Evolutionary conservation across 2,797 vertebrate genomes (phyloP), one percentile per base, ranked within the genome.

Genomic region (Xerus rutilus): DNA sequence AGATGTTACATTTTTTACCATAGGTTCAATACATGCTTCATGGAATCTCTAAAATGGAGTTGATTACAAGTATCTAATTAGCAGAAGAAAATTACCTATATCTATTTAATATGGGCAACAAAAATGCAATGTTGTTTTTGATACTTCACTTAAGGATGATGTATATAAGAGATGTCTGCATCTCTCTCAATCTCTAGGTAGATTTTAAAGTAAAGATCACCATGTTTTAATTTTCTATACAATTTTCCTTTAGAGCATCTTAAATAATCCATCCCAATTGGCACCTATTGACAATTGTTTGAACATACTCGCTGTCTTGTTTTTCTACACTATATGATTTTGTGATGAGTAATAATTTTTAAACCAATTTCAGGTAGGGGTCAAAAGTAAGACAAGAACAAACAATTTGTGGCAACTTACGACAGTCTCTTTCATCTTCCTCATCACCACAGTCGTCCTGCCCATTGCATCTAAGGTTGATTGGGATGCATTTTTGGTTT

Each of bases 361-460:
- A 35, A 54, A 23, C 0, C 10, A 47, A 59, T 52, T 83, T 83
- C 32, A 82, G 7, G 9, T 83, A 39, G 62, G 39, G 79, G 9
- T 79, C 21, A 91, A 17, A 73, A 70, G 7, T 30, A 43, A 74
- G 14, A 57, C 2, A 43, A 49, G 8, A 25, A 3, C 45, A 39
- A 76, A 9, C 30, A 39, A 49, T 57, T 12, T 39, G 23, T 70
- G n/a, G 2, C 39, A 88, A 98, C 99, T 99, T 99, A 99, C 99
- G 99, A 93, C 99, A 99, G 96, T 99, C 99, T 21, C 98, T 99
- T 98, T 99, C 99, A 59, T 99, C 99, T 97, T 99, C 99, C 67
- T 99, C 99, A 23, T 99, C 99, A 0, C 99, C 99, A 57, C 99
- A 99, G 96, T 99, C 99, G 35, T 99, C 99, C 98, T 99, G 99